These are phyloP conservation scores for Micromesistius poutassou DNA, from an alignment of 2,797 vertebrate genomes.

Conservation along the genomic window DNA sequence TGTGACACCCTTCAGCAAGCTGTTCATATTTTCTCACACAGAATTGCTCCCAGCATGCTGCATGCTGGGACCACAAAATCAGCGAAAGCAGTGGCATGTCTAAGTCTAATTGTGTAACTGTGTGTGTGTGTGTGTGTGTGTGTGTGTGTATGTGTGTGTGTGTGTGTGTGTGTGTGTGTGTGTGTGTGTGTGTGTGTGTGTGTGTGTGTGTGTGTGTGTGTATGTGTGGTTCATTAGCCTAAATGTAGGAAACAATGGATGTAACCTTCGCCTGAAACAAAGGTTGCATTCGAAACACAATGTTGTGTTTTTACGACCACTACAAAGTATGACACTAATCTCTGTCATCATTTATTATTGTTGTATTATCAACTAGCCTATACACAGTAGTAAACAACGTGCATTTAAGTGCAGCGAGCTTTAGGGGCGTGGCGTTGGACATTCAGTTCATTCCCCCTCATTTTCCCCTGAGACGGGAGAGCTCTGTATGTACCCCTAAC, in stretches of 20 bases:
- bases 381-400: too few relatives aligned
- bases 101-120: too few relatives aligned
- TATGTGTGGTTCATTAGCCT: slow-evolving; percentile 34
- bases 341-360: too few relatives aligned
- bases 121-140: not conserved
- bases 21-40: slow-evolving; percentile 2
- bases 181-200: slow-evolving; percentile 1
- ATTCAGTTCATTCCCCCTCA: too few relatives aligned
- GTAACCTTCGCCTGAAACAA: slow-evolving; percentile 49
- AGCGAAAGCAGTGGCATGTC: not conserved
- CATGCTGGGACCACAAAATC: not conserved
- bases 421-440: too few relatives aligned
- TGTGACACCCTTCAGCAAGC: not conserved
- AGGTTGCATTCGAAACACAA: slow-evolving; percentile 28
- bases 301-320: not conserved
- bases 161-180: not conserved
- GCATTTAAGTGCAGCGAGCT: too few relatives aligned
- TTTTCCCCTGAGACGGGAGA: too few relatives aligned
- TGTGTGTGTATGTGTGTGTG: not conserved
- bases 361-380: too few relatives aligned
- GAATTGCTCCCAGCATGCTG: not conserved
- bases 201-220: not conserved
- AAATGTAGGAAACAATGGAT: slow-evolving; percentile 54
- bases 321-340: too few relatives aligned
- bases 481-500: too few relatives aligned